phyloP scores from a whole-genome alignment of 1,140 invertebrate species.

The Halyomorpha halys region DNA sequence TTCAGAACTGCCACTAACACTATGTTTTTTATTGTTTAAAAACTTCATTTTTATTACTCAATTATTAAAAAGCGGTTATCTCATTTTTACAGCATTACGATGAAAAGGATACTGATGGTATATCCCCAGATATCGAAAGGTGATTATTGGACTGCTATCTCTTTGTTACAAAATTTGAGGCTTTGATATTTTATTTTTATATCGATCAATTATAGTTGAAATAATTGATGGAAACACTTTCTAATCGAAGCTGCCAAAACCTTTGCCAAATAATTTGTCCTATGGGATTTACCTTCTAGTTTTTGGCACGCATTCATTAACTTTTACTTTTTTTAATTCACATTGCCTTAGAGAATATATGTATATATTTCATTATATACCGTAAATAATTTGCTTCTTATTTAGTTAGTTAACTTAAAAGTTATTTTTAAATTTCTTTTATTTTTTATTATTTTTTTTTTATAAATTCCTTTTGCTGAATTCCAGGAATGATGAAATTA shows the following conservation, averaged over 20 bases:
- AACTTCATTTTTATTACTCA: too few relatives aligned
- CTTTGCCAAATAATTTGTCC: not conserved
- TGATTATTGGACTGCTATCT: conserved; percentile 30
- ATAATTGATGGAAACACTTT: too few relatives aligned
- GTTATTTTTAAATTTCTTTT: too few relatives aligned
- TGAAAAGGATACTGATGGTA: conserved; percentile 37
- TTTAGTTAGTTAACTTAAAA: not conserved
- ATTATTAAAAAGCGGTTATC: conserved; percentile 6
- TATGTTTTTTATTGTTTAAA: too few relatives aligned
- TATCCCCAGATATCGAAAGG: conserved; percentile 34
- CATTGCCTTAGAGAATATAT: conserved; percentile 22
- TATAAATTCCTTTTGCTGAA: not conserved
- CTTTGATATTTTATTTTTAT: too few relatives aligned
- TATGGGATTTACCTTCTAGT: conserved; percentile 2
- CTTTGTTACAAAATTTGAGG: too few relatives aligned
- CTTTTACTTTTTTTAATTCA: conserved; percentile 21
- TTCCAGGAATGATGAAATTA: conserved; percentile 11
- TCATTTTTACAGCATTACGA: conserved; percentile 37
- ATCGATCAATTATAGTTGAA: too few relatives aligned
- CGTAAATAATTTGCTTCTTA: too few relatives aligned
- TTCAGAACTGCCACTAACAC: too few relatives aligned
- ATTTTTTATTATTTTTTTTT: too few relatives aligned
- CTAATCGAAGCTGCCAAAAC: not conserved
- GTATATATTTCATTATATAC: too few relatives aligned
- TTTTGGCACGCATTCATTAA: conserved; percentile 24